These are phyloP conservation scores for Phylloscopus collybita DNA, from an alignment of 2,797 vertebrate genomes.

Conservation along the genomic window DNA sequence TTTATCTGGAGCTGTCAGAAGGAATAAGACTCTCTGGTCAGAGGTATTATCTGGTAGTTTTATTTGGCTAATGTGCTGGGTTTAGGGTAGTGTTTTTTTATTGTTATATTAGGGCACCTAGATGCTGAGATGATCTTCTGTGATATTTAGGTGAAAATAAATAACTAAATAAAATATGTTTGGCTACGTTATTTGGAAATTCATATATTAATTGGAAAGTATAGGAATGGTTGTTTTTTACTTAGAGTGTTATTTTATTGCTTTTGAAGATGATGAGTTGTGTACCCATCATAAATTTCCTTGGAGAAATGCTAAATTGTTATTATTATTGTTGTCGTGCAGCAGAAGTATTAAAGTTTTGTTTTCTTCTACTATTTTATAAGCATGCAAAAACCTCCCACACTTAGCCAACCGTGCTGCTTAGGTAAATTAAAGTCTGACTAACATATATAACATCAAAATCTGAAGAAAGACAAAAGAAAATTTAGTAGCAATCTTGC, in stretches of 20 bases:
- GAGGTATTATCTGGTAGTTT: not conserved
- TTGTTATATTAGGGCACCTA: not conserved
- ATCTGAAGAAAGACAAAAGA: constrained; percentile 32
- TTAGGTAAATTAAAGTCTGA: constrained; percentile 49
- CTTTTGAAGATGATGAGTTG: not conserved
- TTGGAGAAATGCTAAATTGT: constrained; percentile 30
- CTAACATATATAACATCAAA: constrained; percentile 36
- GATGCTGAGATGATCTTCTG: not conserved
- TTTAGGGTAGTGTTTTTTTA: not conserved
- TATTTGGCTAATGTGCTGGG: not conserved
- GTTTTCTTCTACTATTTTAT: not conserved
- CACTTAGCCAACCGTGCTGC: not conserved
- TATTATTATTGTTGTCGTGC: constrained; percentile 7
- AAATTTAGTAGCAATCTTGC: constrained; percentile 16
- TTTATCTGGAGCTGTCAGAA: not conserved
- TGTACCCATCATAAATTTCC: not conserved
- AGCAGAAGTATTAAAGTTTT: constrained; percentile 8
- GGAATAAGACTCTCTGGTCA: not conserved
- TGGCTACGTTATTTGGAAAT: constrained; percentile 20
- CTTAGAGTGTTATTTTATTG: not conserved
- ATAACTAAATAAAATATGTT: not conserved
- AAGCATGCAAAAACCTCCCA: constrained; percentile 41
- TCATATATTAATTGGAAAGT: constrained; percentile 5
- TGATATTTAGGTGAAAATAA: not conserved
- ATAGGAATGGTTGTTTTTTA: not conserved